A percentile compares a stretch with the other conserved stretches of the same genome.
Conservation (phyloP, 2,113 vertebrate genomes). For the Lagopus leucura region DNA sequence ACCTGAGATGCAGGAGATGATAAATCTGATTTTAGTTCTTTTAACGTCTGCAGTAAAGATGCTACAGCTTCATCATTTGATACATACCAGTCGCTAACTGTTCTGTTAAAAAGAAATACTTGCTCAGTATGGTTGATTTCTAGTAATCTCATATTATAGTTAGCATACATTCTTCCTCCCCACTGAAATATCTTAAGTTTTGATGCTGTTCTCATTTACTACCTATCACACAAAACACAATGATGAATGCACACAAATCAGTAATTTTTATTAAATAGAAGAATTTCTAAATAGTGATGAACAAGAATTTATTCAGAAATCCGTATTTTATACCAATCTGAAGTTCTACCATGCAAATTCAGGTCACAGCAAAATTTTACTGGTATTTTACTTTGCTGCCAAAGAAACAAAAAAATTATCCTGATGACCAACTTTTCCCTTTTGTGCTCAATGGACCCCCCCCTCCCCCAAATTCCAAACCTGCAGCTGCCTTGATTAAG, state of each 20-base stretch:
- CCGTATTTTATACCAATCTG: background rate
- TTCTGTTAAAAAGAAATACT: conserved; percentile 64
- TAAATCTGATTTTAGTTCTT: conserved; percentile 73
- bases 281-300: background rate
- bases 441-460: background rate
- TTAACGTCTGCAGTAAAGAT: conserved; percentile 66
- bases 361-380: background rate
- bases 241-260: background rate
- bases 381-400: background rate
- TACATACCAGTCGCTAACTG: conserved; percentile 49
- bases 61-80: conserved; percentile 71
- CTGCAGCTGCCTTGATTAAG: background rate
- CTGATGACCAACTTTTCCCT: background rate
- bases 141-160: background rate
- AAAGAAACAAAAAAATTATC: background rate
- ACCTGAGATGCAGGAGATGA: conserved; percentile 56
- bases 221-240: background rate
- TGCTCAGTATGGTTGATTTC: background rate
- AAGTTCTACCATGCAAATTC: background rate
- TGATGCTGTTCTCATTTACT: background rate
- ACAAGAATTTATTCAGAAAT: background rate
- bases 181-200: background rate
- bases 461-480: background rate
- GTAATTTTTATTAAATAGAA: background rate
- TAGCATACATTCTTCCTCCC: background rate